These are phyloP conservation scores for Drosophila peninsularis DNA, from an alignment of 2,888 invertebrate genomes.

Conservation along the genomic window DNA sequence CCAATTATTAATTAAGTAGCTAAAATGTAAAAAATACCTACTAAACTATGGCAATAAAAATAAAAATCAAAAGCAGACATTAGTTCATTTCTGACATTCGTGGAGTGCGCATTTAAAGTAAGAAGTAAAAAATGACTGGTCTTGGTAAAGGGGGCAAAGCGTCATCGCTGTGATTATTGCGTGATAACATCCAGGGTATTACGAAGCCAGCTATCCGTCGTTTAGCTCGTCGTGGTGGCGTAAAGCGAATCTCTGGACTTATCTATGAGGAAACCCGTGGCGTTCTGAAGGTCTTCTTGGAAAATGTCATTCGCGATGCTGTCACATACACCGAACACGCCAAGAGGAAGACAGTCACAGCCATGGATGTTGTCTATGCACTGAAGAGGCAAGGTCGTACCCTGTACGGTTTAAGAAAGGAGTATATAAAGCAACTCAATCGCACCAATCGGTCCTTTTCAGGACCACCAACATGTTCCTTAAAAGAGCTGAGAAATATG, in stretches of 20 bases:
- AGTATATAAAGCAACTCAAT: too few species aligned
- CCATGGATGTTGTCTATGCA: slow-evolving; percentile 89
- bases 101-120: slow-evolving; percentile 78
- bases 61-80: too few species aligned
- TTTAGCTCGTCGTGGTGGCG: slow-evolving; percentile 89
- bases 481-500: too few species aligned
- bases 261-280: slow-evolving; percentile 92
- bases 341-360: slow-evolving; percentile 22
- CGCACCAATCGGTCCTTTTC: too few species aligned
- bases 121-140: slow-evolving; percentile 91
- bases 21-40: too few species aligned
- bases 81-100: slow-evolving; percentile 1
- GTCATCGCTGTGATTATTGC: slow-evolving; percentile 92
- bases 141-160: slow-evolving; percentile 92
- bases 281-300: slow-evolving; percentile 88
- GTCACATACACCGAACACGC: slow-evolving; percentile 20
- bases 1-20: too few species aligned
- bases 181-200: slow-evolving; percentile 88
- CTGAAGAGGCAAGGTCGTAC: slow-evolving; percentile 91
- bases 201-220: slow-evolving; percentile 91
- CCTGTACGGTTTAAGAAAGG: slow-evolving; percentile 85
- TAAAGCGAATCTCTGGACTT: slow-evolving; percentile 89
- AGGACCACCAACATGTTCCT: too few species aligned
- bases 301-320: slow-evolving; percentile 91
- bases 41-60: too few species aligned